Evolutionary conservation across 1,140 invertebrate species (phyloP), one percentile per base, ranked within the genome.

Genomic region (Akabosia matsudoensis): DNA sequence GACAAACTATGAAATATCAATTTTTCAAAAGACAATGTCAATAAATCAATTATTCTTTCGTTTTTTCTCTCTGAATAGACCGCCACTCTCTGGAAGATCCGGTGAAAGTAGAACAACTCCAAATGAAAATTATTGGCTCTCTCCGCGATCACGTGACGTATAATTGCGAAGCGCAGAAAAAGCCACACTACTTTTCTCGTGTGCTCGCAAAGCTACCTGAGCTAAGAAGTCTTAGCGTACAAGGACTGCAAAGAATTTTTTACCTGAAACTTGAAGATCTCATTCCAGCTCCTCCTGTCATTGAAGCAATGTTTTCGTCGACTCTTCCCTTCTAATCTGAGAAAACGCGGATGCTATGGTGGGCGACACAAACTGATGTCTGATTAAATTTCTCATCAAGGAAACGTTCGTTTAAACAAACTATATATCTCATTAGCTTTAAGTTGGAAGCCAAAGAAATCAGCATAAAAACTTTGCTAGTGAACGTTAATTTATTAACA

Each of bases 251-350:
- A 85, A 88, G 94, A 81, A 95, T 98, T 84, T 96, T 96, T 86
- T 97, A 96, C 85, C 87, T 97, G 73, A 97, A 97, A 85, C 86
- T 97, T 33, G 94, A 97, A 86, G 94, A 96, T 84, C 86, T 96
- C 79, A 94, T 96, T 67, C 93, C 93, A 7, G 92, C 94, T 51
- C 95, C 96, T 26, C 92, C 94, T 0, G 88, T 95, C 77, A 96
- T 98, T 81, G 94, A 97, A 85, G 95, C 93, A 82, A 93, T 97
- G 92, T 97, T 97, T 84, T 92, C 94, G 79, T 92, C 94, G 82
- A 96, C 92, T 86, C 88, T 97, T 82, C 95, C 96, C 71, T 98
- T 97, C 86, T 97, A 90, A n/a, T n/a, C n/a, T n/a, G n/a, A n/a
- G n/a, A n/a, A n/a, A n/a, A n/a, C n/a, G n/a, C n/a, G n/a, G n/a